Evolutionary conservation across 2,113 vertebrate species (phyloP).

Genomic region (Peucedramus taeniatus): DNA sequence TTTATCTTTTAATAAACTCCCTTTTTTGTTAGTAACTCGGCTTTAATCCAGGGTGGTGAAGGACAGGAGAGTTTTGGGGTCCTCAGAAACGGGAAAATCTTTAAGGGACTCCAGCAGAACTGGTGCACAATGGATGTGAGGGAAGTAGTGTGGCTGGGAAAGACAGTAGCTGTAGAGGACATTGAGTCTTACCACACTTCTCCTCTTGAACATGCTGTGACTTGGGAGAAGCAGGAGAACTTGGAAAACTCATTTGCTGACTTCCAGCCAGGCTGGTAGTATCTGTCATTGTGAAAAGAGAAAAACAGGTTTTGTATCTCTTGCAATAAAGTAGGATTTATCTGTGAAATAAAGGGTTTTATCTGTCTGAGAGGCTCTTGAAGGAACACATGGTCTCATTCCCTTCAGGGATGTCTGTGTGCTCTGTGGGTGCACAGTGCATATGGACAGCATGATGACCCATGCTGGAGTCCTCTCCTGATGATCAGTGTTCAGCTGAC

Average conservation of each 20-base stretch:
- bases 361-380: not conserved
- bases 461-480: not conserved
- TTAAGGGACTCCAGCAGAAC: not conserved
- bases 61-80: not conserved
- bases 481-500: not conserved
- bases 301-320: not conserved
- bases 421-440: not conserved
- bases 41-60: not conserved
- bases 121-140: not conserved
- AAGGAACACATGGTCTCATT: not conserved
- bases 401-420: not conserved
- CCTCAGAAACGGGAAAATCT: not conserved
- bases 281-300: not conserved
- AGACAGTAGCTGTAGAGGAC: not conserved
- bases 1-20: conserved; percentile 20
- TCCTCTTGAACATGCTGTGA: not conserved
- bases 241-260: not conserved
- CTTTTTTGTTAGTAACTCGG: not conserved
- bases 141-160: not conserved
- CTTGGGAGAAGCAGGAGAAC: not conserved
- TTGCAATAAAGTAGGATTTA: not conserved
- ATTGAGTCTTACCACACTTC: not conserved
- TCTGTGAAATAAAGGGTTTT: not conserved
- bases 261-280: not conserved
- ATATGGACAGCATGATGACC: not conserved